phyloP scores from a whole-genome alignment of 2,888 invertebrate species.

The Tetrapedia diversipes region DNA sequence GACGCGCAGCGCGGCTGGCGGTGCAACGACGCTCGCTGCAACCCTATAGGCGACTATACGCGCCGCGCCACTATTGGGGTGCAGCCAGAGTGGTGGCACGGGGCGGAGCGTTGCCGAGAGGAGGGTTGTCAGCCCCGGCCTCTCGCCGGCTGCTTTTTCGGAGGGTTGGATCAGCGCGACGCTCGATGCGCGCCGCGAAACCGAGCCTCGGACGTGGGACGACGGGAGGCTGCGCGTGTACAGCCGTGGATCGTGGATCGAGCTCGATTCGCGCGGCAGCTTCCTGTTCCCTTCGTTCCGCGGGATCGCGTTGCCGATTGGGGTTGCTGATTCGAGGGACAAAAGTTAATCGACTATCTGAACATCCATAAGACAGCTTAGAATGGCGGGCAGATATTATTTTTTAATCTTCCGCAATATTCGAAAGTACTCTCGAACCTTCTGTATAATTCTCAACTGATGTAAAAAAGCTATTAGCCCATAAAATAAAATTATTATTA shows the following conservation, averaged over 20 bases:
- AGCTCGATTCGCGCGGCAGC: slow-evolving; percentile 17
- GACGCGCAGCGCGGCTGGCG: slow-evolving; percentile 54
- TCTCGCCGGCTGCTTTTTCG: slow-evolving; percentile 76
- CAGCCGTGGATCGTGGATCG: no score
- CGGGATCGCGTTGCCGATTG: no score
- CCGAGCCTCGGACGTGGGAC: slow-evolving; percentile 23
- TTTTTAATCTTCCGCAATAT: no score
- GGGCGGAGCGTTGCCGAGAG: slow-evolving; percentile 80
- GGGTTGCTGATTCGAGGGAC: no score
- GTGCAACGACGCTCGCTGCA: slow-evolving; percentile 64
- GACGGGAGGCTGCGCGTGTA: no score
- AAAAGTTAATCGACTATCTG: no score
- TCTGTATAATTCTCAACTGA: no score
- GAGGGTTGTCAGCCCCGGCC: slow-evolving; percentile 80
- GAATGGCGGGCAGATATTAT: no score
- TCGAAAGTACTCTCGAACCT: no score
- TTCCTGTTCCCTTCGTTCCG: background rate
- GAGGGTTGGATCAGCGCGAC: slow-evolving; percentile 79
- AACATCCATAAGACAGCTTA: no score
- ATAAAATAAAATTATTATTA: no score
- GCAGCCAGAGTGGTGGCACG: slow-evolving; percentile 74
- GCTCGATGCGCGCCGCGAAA: slow-evolving; percentile 71
- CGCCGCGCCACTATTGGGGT: slow-evolving; percentile 60
- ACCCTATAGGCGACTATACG: slow-evolving; percentile 67
- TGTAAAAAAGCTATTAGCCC: no score